Percentiles rank a stretch among this genome's conserved stretches.
These are phyloP conservation scores for Lasioglossum baleicum DNA, from an alignment of 1,140 invertebrate genomes.

Conservation along the genomic window DNA sequence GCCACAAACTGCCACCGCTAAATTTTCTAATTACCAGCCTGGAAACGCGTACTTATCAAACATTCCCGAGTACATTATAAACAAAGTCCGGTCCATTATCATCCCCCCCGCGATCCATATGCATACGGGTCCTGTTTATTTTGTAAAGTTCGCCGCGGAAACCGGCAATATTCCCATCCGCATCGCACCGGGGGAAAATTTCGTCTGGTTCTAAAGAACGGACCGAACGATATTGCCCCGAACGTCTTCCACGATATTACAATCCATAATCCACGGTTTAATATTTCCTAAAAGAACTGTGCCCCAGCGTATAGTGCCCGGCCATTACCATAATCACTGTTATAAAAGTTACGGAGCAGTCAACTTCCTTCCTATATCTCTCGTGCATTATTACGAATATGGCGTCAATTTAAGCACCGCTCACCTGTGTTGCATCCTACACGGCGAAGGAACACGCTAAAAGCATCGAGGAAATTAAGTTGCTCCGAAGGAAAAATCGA, in stretches of 20 bases:
- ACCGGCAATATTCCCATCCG: not conserved
- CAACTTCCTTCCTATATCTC: conserved; percentile 17
- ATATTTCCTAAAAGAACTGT: conserved; percentile 19
- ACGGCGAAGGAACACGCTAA: not conserved
- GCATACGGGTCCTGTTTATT: conserved; percentile 17
- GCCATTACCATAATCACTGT: conserved; percentile 35
- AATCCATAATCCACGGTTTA: not conserved
- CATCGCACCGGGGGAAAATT: not conserved
- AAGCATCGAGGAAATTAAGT: conserved; percentile 5
- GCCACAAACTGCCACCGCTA: no score
- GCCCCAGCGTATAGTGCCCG: not conserved
- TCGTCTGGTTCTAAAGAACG: not conserved
- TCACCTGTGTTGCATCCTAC: not conserved
- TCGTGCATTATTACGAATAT: conserved; percentile 6
- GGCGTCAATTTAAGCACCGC: not conserved
- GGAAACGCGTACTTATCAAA: not conserved
- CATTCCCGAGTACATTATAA: not conserved
- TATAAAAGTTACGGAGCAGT: conserved; percentile 34
- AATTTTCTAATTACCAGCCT: not conserved
- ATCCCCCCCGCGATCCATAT: not conserved
- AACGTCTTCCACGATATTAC: conserved; percentile 20
- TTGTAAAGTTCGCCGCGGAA: not conserved
- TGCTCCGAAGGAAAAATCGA: not conserved
- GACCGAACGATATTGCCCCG: conserved; percentile 1
- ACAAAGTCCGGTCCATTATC: not conserved